These are phyloP conservation scores for Pangasius krempfi DNA, from an alignment of 2,797 vertebrate genomes.

Conservation along the genomic window DNA sequence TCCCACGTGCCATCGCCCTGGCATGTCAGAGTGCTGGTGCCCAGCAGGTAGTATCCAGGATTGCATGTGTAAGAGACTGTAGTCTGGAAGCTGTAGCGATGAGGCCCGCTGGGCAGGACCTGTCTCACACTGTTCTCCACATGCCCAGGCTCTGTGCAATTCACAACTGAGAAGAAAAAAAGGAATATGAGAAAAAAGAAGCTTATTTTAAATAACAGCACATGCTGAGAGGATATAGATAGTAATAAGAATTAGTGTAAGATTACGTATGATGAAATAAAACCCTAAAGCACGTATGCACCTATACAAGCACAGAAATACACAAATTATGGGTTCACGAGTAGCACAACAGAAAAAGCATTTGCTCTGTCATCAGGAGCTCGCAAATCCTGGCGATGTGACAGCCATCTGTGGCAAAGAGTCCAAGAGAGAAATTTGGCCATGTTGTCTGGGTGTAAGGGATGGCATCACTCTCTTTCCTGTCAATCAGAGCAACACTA, in stretches of 20 bases:
- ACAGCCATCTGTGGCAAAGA: neutral
- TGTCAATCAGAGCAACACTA: neutral
- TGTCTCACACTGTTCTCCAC: slow-evolving; percentile 91
- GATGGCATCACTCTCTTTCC: neutral
- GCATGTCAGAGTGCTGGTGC: slow-evolving; percentile 89
- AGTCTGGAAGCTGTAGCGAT: slow-evolving; percentile 93
- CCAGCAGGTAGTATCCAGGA: slow-evolving; percentile 91
- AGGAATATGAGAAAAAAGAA: slow-evolving; percentile 2
- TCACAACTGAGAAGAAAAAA: slow-evolving; percentile 82
- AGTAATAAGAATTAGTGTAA: neutral
- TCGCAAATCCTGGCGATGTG: neutral
- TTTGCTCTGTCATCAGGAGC: neutral
- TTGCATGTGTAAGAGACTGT: slow-evolving; percentile 90
- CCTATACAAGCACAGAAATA: neutral
- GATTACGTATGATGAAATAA: neutral
- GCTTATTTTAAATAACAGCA: neutral
- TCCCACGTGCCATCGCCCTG: slow-evolving; percentile 98
- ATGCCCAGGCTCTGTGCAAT: slow-evolving; percentile 95
- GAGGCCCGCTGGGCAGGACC: slow-evolving; percentile 83
- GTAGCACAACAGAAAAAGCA: neutral
- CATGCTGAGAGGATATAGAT: neutral
- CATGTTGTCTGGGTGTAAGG: neutral
- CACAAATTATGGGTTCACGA: neutral
- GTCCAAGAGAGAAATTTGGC: neutral
- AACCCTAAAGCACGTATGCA: neutral